Percentiles rank a stretch among this genome's conserved stretches.
Conservation (phyloP, 2,888 invertebrate species). For the Cremastinae sp. region DNA sequence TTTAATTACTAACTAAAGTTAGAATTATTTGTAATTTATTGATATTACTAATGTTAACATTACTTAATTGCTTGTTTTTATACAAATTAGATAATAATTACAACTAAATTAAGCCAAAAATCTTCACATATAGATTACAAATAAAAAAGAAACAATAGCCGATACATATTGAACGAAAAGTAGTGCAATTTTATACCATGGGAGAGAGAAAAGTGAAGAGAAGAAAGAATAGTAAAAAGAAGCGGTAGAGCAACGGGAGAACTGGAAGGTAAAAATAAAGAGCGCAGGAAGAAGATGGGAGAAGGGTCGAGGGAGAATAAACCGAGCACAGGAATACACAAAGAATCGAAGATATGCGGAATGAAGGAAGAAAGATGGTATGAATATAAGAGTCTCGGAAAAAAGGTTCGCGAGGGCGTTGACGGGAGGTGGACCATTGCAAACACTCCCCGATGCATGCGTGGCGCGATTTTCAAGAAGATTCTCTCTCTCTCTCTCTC, state of each 20-base stretch:
- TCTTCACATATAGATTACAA: no score
- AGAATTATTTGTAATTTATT: no score
- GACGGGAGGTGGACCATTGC: slow-evolving; percentile 81
- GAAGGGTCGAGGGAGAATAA: slow-evolving; percentile 9
- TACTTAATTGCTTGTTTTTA: no score
- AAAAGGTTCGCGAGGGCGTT: slow-evolving; percentile 78
- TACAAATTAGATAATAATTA: no score
- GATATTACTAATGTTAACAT: no score
- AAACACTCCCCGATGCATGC: slow-evolving; percentile 76
- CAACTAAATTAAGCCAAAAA: no score
- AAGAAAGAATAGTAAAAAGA: slow-evolving; percentile 8
- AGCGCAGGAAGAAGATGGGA: slow-evolving; percentile 8
- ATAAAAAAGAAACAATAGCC: no score
- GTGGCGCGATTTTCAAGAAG: slow-evolving; percentile 60
- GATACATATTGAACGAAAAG: no score
- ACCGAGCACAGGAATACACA: slow-evolving; percentile 37
- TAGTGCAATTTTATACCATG: no score
- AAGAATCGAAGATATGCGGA: slow-evolving; percentile 27
- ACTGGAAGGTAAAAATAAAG: not conserved
- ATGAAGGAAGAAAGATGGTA: slow-evolving; percentile 25
- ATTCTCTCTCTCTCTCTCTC: slow-evolving; percentile 16
- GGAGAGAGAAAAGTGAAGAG: slow-evolving; percentile 10
- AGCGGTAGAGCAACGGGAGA: not conserved
- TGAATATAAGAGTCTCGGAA: slow-evolving; percentile 45
- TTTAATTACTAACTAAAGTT: no score